Conservation (phyloP, 2,113 vertebrate species). For the Halcyon senegalensis region DNA sequence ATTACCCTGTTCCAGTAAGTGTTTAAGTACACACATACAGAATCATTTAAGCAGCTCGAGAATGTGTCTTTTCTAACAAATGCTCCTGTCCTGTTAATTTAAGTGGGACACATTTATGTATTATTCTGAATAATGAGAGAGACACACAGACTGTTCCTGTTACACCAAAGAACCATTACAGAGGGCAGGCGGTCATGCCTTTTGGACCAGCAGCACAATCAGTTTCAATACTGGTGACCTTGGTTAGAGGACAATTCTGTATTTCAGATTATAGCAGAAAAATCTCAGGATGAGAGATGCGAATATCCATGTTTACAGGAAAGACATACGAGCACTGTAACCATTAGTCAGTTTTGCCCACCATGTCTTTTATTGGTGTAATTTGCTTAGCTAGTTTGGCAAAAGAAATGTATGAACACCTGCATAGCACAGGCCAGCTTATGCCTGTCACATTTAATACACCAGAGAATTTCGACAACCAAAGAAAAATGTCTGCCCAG, state of each 20-base stretch:
- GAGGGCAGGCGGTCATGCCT: background rate
- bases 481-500: background rate
- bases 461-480: background rate
- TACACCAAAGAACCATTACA: background rate
- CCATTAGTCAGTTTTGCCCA: background rate
- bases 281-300: background rate
- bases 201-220: background rate
- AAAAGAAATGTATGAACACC: background rate
- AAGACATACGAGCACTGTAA: background rate
- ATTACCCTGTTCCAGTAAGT: background rate
- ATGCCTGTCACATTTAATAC: background rate
- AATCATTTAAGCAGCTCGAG: background rate
- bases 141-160: background rate
- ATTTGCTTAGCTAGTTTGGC: background rate
- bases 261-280: background rate
- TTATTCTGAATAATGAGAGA: background rate
- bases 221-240: background rate
- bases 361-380: background rate
- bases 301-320: background rate
- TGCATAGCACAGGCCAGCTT: background rate
- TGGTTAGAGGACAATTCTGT: background rate
- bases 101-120: background rate
- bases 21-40: background rate
- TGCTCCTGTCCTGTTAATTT: background rate
- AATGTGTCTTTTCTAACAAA: background rate